These are phyloP conservation scores for Aradophagus sp. DNA, from an alignment of 1,140 invertebrate species.

Conservation along the genomic window DNA sequence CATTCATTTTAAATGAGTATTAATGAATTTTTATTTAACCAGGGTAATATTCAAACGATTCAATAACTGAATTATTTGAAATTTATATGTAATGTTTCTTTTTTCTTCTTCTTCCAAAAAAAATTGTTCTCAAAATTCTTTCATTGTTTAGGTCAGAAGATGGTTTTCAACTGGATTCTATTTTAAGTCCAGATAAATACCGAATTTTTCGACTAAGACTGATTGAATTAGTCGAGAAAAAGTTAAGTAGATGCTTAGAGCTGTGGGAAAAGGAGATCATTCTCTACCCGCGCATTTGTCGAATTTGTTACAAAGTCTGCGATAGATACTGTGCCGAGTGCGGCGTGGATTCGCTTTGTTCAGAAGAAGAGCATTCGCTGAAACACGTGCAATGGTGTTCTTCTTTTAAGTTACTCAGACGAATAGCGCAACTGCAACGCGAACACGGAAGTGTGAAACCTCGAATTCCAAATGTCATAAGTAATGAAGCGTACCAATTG, in stretches of 20 bases:
- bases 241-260: conserved; percentile 76
- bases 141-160: conserved; percentile 48
- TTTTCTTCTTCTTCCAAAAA: no score
- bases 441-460: conserved; percentile 77
- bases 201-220: conserved; percentile 78
- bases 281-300: conserved; percentile 80
- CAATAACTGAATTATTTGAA: no score
- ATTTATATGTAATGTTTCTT: no score
- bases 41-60: no score
- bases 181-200: conserved; percentile 76
- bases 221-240: conserved; percentile 77
- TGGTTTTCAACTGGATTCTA: conserved; percentile 74
- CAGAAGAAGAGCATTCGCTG: conserved; percentile 38
- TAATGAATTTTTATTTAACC: no score
- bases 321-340: conserved; percentile 78
- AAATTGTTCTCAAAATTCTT: no score
- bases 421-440: conserved; percentile 62
- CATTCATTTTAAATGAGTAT: no score
- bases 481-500: conserved; percentile 65
- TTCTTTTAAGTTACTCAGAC: conserved; percentile 65
- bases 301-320: conserved; percentile 72
- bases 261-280: conserved; percentile 82
- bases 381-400: conserved; percentile 68
- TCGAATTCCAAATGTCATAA: conserved; percentile 73
- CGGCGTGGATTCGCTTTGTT: conserved; percentile 73